These are phyloP conservation scores for Cynopterus sphinx DNA, from an alignment of 2,797 vertebrate genomes.

Conservation along the genomic window DNA sequence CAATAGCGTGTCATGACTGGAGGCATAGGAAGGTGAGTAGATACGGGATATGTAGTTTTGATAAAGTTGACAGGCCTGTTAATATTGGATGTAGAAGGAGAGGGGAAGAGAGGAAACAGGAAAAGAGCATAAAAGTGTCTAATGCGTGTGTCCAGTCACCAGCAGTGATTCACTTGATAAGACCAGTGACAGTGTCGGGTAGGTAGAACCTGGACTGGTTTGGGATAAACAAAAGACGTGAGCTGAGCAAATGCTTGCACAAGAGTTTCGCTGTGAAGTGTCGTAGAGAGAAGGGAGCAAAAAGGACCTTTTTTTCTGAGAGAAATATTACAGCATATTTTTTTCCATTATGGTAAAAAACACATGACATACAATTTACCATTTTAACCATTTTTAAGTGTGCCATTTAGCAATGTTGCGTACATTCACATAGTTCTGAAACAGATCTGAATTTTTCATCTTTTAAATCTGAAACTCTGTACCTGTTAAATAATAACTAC, in stretches of 20 bases:
- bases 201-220: accelerated
- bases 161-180: not conserved
- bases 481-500: not conserved
- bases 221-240: not conserved
- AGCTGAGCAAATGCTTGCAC: not conserved
- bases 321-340: not conserved
- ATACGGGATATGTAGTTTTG: not conserved
- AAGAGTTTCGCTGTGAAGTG: too few relatives aligned
- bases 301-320: not conserved
- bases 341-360: not conserved
- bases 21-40: not conserved
- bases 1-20: too few relatives aligned
- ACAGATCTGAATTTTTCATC: not conserved
- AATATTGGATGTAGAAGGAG: too few relatives aligned
- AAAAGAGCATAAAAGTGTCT: not conserved
- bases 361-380: too few relatives aligned
- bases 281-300: not conserved
- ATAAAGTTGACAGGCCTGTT: not conserved
- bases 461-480: not conserved
- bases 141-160: accelerated
- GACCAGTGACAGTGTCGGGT: accelerated
- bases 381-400: not conserved
- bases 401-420: not conserved
- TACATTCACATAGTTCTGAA: not conserved
- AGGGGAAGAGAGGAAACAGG: not conserved